These are phyloP conservation scores for Ptyas mucosa DNA, from an alignment of 2,113 vertebrate species.

Conservation along the genomic window DNA sequence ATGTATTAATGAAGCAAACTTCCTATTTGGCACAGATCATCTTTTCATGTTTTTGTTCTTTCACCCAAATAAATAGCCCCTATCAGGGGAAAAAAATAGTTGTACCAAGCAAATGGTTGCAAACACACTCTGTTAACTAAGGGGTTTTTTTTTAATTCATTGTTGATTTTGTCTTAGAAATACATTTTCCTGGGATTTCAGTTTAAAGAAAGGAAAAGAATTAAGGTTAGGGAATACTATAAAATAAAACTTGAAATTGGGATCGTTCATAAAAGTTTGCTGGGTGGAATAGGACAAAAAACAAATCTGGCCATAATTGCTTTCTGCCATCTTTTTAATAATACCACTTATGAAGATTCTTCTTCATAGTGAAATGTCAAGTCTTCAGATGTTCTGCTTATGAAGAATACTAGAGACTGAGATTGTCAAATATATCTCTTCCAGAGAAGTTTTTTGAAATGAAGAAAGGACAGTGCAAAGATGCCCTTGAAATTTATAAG, in stretches of 20 bases:
- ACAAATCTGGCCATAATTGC: background rate
- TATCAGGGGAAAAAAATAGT: background rate
- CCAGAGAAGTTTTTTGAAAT: constrained; percentile 99
- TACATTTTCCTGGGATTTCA: background rate
- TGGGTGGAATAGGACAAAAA: background rate
- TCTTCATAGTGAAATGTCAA: background rate
- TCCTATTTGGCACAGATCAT: background rate
- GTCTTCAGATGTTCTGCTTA: background rate
- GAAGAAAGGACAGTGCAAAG: constrained; percentile 99
- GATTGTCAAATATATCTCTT: constrained; percentile 36
- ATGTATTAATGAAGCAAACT: background rate
- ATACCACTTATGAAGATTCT: background rate
- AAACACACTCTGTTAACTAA: background rate
- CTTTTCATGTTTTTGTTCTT: background rate
- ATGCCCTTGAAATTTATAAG: constrained; percentile 98
- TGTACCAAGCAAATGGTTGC: background rate
- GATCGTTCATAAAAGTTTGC: background rate
- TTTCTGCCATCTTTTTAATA: background rate
- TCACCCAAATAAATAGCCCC: background rate
- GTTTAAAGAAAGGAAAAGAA: background rate
- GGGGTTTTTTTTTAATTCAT: background rate
- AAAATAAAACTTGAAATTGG: background rate
- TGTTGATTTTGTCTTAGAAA: background rate
- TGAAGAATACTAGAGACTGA: background rate
- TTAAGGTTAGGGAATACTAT: background rate